Evolutionary conservation across 2,797 vertebrate genomes (phyloP), one percentile per base, ranked within the genome.

Genomic region (Sebastes umbrosus): DNA sequence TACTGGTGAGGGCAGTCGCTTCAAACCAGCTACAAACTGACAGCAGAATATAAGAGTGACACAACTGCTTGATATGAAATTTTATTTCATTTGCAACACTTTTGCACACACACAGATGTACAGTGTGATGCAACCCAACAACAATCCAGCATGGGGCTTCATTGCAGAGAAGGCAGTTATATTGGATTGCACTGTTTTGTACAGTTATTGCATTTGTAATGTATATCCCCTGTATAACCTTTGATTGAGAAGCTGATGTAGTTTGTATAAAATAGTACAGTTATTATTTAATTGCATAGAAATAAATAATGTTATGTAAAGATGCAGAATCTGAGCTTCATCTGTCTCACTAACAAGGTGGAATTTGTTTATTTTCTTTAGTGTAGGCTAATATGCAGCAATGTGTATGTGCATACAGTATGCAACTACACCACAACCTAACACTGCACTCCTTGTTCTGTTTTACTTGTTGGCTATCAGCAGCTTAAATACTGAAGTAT

Each of bases 111-210:
- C 8, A 82, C 67, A 63, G 54, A 43, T 73, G 75, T 18, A 34
- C 20, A 69, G 7, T 32, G 20, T 83, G 78, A 80, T 63, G 71
- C 71, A 87, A 71, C 50, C n/a, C 16, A 43, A 75, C 66, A 83
- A 71, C 36, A 22, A 11, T 1, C 32, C 27, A 27, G n/a, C 52
- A 54, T 22, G 36, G 20, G 20, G 27, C n/a, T 58, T 43, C 2
- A 54, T 18, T n/a, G 14, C 25, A 59, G 9, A 36, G 14, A 29
- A 2, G 12, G 7, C 25, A 31, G 12, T 7, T 43, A 8, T 50
- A 16, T 25, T 68, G 13, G 22, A 79, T 75, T 68, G 12, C 62
- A 68, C 50, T 22, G 62, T 1, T 3, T 63, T 50, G 67, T 62
- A 25, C 55, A 13, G 31, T 5, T 65, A 43, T 57, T 76, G 39